Conservation (phyloP, 2,888 invertebrate genomes). For the Noctua fimbriata region DNA sequence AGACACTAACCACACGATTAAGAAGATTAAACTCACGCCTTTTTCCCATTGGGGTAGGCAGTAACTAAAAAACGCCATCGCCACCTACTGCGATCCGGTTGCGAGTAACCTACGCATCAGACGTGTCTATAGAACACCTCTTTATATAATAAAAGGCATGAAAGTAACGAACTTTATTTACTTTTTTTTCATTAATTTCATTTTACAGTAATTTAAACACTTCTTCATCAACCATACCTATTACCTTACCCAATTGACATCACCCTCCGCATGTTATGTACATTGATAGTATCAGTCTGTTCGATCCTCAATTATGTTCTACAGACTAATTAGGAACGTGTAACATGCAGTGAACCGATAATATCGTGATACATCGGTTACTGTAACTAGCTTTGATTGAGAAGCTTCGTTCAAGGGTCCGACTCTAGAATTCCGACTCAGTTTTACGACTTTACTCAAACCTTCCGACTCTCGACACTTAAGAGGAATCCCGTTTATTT, state of each 20-base stretch:
- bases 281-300: constrained; percentile 18
- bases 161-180: background rate
- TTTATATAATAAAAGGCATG: background rate
- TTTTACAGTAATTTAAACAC: background rate
- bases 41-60: background rate
- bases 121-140: background rate
- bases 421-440: constrained; percentile 21
- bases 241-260: background rate
- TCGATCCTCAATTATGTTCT: constrained; percentile 51
- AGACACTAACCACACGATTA: no score
- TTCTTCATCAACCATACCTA: background rate
- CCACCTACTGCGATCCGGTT: no score
- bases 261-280: background rate
- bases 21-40: background rate
- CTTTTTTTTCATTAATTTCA: no score
- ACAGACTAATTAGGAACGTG: constrained; percentile 55
- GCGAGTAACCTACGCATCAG: background rate
- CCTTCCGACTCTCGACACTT: constrained; percentile 44
- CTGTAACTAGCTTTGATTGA: constrained; percentile 55
- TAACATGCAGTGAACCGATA: constrained; percentile 48
- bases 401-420: constrained; percentile 5
- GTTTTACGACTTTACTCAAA: constrained; percentile 59
- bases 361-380: constrained; percentile 34
- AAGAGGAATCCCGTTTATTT: constrained; percentile 56
- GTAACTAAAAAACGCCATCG: background rate